Conservation (phyloP, 1,140 invertebrate species). For the Drusus annulatus region DNA sequence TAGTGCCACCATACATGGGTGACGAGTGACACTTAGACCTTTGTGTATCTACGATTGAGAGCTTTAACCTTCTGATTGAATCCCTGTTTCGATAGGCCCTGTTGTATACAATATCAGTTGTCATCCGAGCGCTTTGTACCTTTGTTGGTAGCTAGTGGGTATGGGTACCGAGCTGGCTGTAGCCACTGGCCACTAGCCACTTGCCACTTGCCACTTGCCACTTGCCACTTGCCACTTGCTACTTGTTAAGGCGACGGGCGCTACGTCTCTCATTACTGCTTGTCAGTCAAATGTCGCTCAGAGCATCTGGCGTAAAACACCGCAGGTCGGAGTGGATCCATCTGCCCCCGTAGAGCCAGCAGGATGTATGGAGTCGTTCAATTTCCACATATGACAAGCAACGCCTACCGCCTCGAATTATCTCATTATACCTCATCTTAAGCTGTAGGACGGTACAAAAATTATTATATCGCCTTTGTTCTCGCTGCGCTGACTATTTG, state of each 20-base stretch:
- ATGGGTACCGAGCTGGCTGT: too few relatives aligned
- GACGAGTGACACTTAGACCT: too few relatives aligned
- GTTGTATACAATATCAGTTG: too few relatives aligned
- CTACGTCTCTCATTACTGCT: conserved; percentile 24
- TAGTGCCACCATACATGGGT: too few relatives aligned
- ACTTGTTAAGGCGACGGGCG: conserved; percentile 18
- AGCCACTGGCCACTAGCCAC: too few relatives aligned
- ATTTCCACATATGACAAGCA: conserved; percentile 40
- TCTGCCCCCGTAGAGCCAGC: conserved; percentile 8
- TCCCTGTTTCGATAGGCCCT: too few relatives aligned
- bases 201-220: too few relatives aligned
- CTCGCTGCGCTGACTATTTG: conserved; percentile 23
- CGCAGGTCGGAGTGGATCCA: conserved; percentile 19
- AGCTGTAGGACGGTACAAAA: conserved; percentile 18
- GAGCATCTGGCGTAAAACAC: conserved; percentile 2
- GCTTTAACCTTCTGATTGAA: too few relatives aligned
- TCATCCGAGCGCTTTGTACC: too few relatives aligned
- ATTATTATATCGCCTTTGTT: conserved; percentile 16
- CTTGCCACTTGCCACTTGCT: not conserved
- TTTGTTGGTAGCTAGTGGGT: too few relatives aligned
- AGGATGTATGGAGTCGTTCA: conserved; percentile 41
- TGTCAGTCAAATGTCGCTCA: conserved; percentile 32
- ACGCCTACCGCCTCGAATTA: conserved; percentile 45
- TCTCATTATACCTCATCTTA: conserved; percentile 36
- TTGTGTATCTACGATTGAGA: too few relatives aligned